Evolutionary conservation across 2,888 invertebrate species (phyloP).

Genomic region (Galerucella nymphaeae): DNA sequence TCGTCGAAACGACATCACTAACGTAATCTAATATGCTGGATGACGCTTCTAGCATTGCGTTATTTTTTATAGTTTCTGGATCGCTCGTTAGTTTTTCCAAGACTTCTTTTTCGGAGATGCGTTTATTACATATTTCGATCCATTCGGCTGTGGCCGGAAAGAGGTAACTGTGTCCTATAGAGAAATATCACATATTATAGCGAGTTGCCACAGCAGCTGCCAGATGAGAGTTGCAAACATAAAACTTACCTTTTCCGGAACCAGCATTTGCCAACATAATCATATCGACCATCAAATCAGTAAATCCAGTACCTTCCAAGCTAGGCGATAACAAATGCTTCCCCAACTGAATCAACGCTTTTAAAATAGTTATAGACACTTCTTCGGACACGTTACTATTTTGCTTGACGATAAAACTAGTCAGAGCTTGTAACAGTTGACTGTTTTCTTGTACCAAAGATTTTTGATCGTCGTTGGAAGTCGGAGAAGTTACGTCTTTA

Average conservation of each 20-base stretch:
- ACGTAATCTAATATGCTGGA: conserved; percentile 88
- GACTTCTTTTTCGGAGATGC: conserved; percentile 69
- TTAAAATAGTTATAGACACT: conserved; percentile 74
- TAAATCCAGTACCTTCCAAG: conserved; percentile 79
- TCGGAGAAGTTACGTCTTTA: conserved; percentile 35
- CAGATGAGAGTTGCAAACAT: too few species aligned
- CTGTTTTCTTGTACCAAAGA: conserved; percentile 76
- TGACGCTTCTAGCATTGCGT: conserved; percentile 77
- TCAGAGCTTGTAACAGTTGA: conserved; percentile 75
- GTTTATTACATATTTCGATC: conserved; percentile 79
- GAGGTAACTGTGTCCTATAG: conserved; percentile 76
- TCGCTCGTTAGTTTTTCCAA: conserved; percentile 69
- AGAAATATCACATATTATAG: background rate
- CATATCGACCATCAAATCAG: conserved; percentile 82
- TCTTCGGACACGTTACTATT: conserved; percentile 71
- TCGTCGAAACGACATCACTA: conserved; percentile 77
- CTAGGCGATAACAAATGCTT: conserved; percentile 73
- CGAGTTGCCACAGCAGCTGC: too few species aligned
- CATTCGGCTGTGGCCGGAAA: conserved; percentile 85
- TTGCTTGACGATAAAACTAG: conserved; percentile 79
- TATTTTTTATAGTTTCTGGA: conserved; percentile 64
- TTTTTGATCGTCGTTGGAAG: conserved; percentile 65
- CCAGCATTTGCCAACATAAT: conserved; percentile 88
- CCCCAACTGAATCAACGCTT: conserved; percentile 80
- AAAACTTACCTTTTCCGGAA: conserved; percentile 70